phyloP scores from a whole-genome alignment of 2,797 vertebrate genomes.

The Bradypodion pumilum region DNA sequence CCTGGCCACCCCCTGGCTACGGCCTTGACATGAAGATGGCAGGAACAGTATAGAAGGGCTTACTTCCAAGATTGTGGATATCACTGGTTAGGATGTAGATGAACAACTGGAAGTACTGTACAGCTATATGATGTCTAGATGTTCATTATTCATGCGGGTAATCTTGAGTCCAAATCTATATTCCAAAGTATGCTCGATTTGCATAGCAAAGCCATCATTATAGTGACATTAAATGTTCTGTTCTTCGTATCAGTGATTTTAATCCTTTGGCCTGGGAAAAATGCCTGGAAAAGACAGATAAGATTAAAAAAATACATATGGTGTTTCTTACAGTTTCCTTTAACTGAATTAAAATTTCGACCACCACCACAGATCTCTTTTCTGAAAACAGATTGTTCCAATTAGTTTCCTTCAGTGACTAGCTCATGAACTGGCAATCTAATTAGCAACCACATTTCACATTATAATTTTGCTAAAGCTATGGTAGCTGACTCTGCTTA shows the following conservation, averaged over 20 bases:
- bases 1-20: no score
- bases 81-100: neutral
- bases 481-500: neutral
- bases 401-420: neutral
- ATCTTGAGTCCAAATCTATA: neutral
- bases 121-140: neutral
- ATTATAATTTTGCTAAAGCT: rapidly evolving
- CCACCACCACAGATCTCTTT: neutral
- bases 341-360: neutral
- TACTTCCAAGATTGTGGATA: no score
- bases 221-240: neutral
- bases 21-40: no score
- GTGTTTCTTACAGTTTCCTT: neutral
- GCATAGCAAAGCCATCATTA: neutral
- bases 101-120: neutral
- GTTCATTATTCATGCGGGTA: neutral
- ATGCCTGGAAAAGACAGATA: no score
- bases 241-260: slow-evolving; percentile 13
- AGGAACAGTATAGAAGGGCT: neutral
- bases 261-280: neutral
- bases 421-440: neutral
- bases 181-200: neutral
- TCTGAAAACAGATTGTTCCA: neutral
- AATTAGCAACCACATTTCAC: neutral
- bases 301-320: neutral